phyloP scores from a whole-genome alignment of 2,888 invertebrate species.

The Miltochrista miniata region DNA sequence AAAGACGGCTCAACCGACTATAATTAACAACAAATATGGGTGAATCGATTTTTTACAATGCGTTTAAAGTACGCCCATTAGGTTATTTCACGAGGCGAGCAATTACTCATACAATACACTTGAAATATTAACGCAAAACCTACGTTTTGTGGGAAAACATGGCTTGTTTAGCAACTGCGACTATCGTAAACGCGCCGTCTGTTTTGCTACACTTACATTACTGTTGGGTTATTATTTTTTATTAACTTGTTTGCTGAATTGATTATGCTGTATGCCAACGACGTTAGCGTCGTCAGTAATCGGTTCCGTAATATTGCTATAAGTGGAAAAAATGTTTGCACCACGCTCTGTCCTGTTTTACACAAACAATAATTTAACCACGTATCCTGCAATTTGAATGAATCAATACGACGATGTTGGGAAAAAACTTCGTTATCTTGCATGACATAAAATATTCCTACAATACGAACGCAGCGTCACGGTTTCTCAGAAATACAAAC shows the following conservation, averaged over 20 bases:
- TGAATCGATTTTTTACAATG: slow-evolving; percentile 73
- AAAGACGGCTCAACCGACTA: slow-evolving; percentile 80
- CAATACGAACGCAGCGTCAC: slow-evolving; percentile 29
- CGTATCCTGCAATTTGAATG: slow-evolving; percentile 4
- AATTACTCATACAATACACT: slow-evolving; percentile 74
- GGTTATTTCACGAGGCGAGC: slow-evolving; percentile 66
- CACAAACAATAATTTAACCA: slow-evolving; percentile 20
- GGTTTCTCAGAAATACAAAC: slow-evolving; percentile 41
- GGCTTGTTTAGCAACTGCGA: slow-evolving; percentile 74
- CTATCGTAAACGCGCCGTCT: slow-evolving; percentile 56
- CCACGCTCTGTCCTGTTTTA: slow-evolving; percentile 40
- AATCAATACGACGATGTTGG: slow-evolving; percentile 9
- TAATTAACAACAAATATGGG: slow-evolving; percentile 84
- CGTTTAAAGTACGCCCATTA: slow-evolving; percentile 62
- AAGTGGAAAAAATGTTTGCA: slow-evolving; percentile 43
- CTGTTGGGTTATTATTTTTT: slow-evolving; percentile 50
- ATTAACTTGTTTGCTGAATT: slow-evolving; percentile 71
- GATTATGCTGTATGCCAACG: slow-evolving; percentile 69
- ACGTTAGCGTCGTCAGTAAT: slow-evolving; percentile 56
- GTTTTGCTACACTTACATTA: slow-evolving; percentile 62
- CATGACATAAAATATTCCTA: slow-evolving; percentile 43
- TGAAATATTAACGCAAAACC: slow-evolving; percentile 73
- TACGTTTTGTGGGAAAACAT: slow-evolving; percentile 75
- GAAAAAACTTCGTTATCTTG: slow-evolving; percentile 41
- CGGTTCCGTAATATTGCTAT: slow-evolving; percentile 61